Conservation (phyloP, 2,888 invertebrate species). For the Drosophila pegasa region DNA sequence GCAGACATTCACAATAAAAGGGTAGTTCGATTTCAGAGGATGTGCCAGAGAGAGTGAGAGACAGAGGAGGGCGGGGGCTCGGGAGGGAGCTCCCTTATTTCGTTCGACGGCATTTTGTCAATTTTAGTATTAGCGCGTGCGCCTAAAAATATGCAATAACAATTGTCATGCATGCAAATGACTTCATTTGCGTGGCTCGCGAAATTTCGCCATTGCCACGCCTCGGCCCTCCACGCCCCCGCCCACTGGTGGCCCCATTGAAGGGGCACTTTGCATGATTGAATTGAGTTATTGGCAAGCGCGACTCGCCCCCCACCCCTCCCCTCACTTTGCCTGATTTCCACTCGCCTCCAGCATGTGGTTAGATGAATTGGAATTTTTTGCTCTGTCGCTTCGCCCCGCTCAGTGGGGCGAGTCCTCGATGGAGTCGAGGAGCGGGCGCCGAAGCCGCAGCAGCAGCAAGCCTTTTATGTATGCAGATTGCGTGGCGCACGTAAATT, state of each 20-base stretch:
- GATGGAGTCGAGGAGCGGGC: neutral
- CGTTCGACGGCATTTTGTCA: conserved; percentile 63
- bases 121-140: conserved; percentile 76
- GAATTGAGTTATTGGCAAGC: conserved; percentile 71
- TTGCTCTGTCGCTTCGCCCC: conserved; percentile 1
- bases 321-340: conserved; percentile 45
- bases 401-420: neutral
- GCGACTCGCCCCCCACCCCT: neutral
- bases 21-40: conserved; percentile 65
- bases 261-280: conserved; percentile 79
- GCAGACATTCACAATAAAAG: conserved; percentile 49
- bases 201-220: conserved; percentile 34
- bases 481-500: conserved; percentile 77
- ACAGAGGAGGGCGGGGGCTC: neutral
- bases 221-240: neutral
- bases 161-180: conserved; percentile 84
- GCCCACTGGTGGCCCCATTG: neutral
- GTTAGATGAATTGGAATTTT: conserved; percentile 60
- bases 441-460: neutral
- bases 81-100: conserved; percentile 16
- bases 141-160: conserved; percentile 79
- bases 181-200: conserved; percentile 72
- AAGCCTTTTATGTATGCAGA: conserved; percentile 72
- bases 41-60: neutral
- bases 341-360: conserved; percentile 27